A percentile compares a stretch with the other conserved stretches of the same genome.
Conservation (phyloP, 2,797 vertebrate species). For the Aulostomus chinensis region DNA sequence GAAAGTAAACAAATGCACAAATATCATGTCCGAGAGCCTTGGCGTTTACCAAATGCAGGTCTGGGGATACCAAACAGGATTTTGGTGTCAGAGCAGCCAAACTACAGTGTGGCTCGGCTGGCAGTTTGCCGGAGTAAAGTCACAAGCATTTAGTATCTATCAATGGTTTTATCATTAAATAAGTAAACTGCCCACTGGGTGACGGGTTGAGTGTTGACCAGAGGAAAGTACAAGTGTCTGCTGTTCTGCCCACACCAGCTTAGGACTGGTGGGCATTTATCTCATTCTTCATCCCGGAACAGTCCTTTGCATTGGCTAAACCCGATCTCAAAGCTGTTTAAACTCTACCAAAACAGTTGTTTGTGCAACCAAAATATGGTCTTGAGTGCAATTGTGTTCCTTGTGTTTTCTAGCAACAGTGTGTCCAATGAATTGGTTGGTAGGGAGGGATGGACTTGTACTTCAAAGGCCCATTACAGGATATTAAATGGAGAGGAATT, state of each 20-base stretch:
- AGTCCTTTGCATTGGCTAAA: not conserved
- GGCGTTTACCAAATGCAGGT: conserved; percentile 19
- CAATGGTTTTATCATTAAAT: no score
- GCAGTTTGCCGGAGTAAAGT: no score
- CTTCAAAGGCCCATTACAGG: conserved; percentile 2
- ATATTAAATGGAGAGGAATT: no score
- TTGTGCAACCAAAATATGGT: conserved; percentile 3
- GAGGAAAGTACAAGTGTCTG: no score
- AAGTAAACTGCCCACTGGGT: no score
- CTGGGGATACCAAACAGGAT: not conserved
- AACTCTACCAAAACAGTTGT: conserved; percentile 4
- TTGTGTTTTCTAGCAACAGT: not conserved
- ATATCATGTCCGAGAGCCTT: conserved; percentile 49
- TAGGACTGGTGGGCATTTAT: not conserved
- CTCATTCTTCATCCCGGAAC: not conserved
- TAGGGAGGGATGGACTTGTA: conserved; percentile 5
- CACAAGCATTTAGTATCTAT: no score
- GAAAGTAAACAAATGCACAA: conserved; percentile 74
- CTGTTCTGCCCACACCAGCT: no score
- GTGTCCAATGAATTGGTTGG: conserved; percentile 9
- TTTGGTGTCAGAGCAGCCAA: conserved; percentile 5
- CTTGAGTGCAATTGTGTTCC: not conserved
- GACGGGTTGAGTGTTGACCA: no score
- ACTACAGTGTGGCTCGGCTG: not conserved
- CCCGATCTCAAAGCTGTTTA: not conserved